These are phyloP conservation scores for Hemicentrotus pulcherrimus DNA, from an alignment of 35 echinoderm and acorn worm species.

Conservation along the genomic window DNA sequence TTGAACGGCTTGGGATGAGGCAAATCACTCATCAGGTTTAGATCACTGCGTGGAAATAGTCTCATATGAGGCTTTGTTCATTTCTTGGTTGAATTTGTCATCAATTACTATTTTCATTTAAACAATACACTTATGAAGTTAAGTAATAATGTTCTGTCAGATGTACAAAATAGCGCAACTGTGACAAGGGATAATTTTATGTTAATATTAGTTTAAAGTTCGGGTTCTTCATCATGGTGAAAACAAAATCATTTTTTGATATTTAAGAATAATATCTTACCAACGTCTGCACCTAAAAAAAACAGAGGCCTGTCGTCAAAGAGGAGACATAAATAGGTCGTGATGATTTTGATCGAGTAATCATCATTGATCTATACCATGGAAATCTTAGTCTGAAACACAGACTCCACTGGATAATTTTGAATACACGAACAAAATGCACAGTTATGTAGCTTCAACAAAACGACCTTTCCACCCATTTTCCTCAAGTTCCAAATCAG, in stretches of 20 bases:
- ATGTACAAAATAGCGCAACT: too few relatives aligned
- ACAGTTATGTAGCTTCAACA: too few relatives aligned
- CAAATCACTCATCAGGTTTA: not conserved
- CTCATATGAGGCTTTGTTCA: not conserved
- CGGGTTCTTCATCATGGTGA: not conserved
- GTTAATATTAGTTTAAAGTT: too few relatives aligned
- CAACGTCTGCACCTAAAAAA: not conserved
- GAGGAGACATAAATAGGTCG: not conserved
- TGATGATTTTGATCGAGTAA: not conserved
- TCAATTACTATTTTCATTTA: too few relatives aligned
- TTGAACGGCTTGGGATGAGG: not conserved
- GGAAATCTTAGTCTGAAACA: not conserved
- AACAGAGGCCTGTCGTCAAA: not conserved
- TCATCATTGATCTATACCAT: not conserved
- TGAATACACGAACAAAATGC: too few relatives aligned
- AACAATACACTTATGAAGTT: too few relatives aligned
- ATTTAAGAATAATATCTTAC: not conserved
- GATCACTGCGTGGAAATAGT: not conserved
- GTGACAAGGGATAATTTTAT: too few relatives aligned
- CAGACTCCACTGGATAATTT: not conserved
- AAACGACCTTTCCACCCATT: too few relatives aligned
- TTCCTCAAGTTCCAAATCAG: too few relatives aligned
- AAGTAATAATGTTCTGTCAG: too few relatives aligned
- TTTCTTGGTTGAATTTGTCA: not conserved
- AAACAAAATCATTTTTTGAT: not conserved